Evolutionary conservation across 2,113 vertebrate genomes (phyloP), one percentile per base, ranked within the genome.

Genomic region (Nannospalax galili): DNA sequence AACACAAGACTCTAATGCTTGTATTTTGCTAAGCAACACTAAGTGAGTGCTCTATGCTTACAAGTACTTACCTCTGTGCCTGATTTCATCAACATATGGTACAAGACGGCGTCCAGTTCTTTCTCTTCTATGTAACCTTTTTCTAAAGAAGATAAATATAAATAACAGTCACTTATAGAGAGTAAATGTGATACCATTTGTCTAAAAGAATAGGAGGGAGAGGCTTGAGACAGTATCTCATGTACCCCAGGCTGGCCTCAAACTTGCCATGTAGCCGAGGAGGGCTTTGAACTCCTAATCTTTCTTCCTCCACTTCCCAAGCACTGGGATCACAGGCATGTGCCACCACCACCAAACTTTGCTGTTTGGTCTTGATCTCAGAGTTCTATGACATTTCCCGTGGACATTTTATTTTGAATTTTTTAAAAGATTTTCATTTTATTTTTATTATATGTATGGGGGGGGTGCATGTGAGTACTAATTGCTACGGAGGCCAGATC

Each of bases 81-180:
- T 95, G 99, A 77, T 94, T 97, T 99, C 90, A 97, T 98, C 98
- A 99, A 97, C 96, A 99, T 98, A 74, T 99, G 99, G 65, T 96
- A 98, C 85, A 99, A 99, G 98, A 99, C 99, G 22, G 98, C 98
- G 97, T 99, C 99, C 45, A 99, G 98, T 92, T 99, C 99, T 95
- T 99, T 99, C 14, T 99, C 99, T 91, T 99, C 99, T 97, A 99
- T 99, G 98, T 99, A 99, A 90, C 99, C 99, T 81, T 99, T 99
- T 97, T 99, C 99, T 99, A 98, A 95, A 14, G 45, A 72, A 90
- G 89, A 88, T 62, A 65, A 12, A 1, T 40, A 88, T 45, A 72
- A 84, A 64, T 84, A 56, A 75, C 30, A 42, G 60, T 80, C 75
- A 88, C 32, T 72, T 32, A 40, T 26, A 35, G 1, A 84, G 28